Conservation (phyloP, 2,113 vertebrate species). For the Cryptomyrus ogoouensis region DNA sequence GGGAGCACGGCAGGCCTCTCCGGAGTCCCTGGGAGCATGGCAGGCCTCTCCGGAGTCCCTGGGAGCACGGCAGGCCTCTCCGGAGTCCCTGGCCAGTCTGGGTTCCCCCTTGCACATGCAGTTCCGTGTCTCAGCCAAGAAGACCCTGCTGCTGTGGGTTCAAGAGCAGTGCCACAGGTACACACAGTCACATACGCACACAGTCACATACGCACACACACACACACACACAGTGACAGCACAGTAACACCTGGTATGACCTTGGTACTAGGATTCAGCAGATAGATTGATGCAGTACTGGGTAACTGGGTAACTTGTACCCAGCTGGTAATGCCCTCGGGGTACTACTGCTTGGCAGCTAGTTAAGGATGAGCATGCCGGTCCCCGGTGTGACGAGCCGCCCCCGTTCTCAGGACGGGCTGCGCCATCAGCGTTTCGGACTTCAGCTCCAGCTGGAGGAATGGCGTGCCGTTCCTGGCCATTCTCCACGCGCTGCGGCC, state of each 20-base stretch:
- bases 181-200: constrained; percentile 12
- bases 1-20: constrained; percentile 61
- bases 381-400: neutral
- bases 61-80: constrained; percentile 52
- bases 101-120: constrained; percentile 60
- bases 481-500: constrained; percentile 77
- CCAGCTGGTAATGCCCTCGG: neutral
- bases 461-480: constrained; percentile 76
- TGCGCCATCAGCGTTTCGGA: constrained; percentile 67
- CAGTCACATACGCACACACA: neutral
- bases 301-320: neutral
- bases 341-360: neutral
- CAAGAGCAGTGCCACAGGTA: constrained; percentile 77
- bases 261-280: neutral
- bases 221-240: neutral
- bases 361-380: neutral
- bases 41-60: constrained; percentile 62
- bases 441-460: constrained; percentile 87
- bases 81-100: constrained; percentile 53
- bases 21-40: constrained; percentile 48
- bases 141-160: constrained; percentile 80
- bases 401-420: constrained; percentile 48
- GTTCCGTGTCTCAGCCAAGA: constrained; percentile 76
- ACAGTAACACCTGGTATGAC: neutral
- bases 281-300: neutral